A percentile compares a stretch with the other conserved stretches of the same genome.
phyloP scores from a whole-genome alignment of 2,888 invertebrate species.

The Prosopocoilus inquinatus region DNA sequence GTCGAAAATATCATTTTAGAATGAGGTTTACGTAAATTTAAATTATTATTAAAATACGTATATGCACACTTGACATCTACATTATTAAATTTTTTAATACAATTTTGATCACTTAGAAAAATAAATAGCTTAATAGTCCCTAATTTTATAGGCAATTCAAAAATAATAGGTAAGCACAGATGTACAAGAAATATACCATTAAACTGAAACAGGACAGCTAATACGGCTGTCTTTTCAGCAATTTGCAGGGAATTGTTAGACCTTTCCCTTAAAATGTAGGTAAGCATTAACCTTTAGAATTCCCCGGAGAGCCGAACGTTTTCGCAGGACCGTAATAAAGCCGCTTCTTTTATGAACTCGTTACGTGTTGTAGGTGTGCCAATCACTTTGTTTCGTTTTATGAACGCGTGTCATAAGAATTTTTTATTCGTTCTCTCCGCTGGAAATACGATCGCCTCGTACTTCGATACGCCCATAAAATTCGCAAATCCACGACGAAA shows the following conservation, averaged over 20 bases:
- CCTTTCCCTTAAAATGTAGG: slow-evolving; percentile 33
- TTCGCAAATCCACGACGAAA: no score
- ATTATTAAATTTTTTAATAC: no score
- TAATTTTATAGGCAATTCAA: no score
- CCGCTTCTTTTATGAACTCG: slow-evolving; percentile 44
- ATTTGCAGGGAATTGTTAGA: slow-evolving; percentile 36
- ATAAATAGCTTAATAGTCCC: no score
- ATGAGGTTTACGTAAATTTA: no score
- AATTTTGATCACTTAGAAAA: no score
- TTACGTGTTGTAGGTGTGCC: slow-evolving; percentile 41
- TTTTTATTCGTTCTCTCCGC: background rate
- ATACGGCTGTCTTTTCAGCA: slow-evolving; percentile 44
- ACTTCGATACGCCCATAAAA: no score
- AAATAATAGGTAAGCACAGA: background rate
- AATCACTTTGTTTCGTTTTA: slow-evolving; percentile 34
- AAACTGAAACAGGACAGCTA: slow-evolving; percentile 31
- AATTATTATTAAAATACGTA: no score
- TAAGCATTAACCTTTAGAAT: slow-evolving; percentile 37
- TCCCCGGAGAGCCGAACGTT: slow-evolving; percentile 39
- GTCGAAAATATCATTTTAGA: no score
- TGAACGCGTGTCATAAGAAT: slow-evolving; percentile 14
- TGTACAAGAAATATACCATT: slow-evolving; percentile 14
- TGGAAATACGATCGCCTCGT: background rate
- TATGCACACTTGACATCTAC: no score
- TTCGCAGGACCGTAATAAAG: slow-evolving; percentile 46